Conservation (phyloP, 2,113 vertebrate genomes). For the Oenanthe melanoleuca region DNA sequence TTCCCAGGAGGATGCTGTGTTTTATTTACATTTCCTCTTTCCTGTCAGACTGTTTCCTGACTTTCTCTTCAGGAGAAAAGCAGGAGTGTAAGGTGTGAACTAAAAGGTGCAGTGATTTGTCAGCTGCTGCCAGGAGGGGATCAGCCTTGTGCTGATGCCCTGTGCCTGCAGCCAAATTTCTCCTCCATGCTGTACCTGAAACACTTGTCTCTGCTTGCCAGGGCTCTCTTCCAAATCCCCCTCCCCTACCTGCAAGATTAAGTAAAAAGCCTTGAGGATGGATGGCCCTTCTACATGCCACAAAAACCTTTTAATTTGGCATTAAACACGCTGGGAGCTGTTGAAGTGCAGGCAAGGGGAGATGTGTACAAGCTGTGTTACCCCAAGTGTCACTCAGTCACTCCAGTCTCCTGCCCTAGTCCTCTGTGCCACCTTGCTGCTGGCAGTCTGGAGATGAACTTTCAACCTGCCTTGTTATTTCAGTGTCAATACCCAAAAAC, state of each 20-base stretch:
- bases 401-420: neutral
- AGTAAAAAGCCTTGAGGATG: neutral
- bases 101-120: neutral
- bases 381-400: neutral
- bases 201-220: neutral
- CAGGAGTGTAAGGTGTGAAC: neutral
- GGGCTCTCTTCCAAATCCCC: neutral
- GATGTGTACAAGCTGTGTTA: neutral
- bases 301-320: neutral
- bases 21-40: slow-evolving; percentile 63
- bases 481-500: neutral
- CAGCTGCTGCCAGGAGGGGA: neutral
- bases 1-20: neutral
- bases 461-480: neutral
- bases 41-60: slow-evolving; percentile 8
- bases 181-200: neutral
- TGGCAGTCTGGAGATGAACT: neutral
- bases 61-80: neutral
- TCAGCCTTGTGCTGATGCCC: neutral
- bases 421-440: neutral
- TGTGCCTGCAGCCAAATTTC: neutral
- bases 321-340: neutral
- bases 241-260: neutral
- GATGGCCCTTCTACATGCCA: neutral
- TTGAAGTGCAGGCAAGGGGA: neutral